Percentiles rank a stretch among this genome's conserved stretches.
phyloP scores from a whole-genome alignment of 2,113 vertebrate genomes.

The Ornithorhynchus anatinus region DNA sequence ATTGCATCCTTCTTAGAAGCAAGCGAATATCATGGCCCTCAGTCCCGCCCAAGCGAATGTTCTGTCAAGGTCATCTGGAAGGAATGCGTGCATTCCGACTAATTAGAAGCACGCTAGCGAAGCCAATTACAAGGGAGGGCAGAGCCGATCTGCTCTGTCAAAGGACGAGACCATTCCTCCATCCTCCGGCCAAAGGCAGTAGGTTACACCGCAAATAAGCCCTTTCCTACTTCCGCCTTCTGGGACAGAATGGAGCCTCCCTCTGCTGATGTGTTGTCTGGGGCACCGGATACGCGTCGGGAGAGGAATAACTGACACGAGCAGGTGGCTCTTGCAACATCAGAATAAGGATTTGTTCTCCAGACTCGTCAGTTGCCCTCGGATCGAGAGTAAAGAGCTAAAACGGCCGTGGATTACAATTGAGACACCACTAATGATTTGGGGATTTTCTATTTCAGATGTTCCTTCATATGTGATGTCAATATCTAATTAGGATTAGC shows the following conservation, averaged over 20 bases:
- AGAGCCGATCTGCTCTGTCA: not conserved
- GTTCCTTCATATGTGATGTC: not conserved
- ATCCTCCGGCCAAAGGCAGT: no score
- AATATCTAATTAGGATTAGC: no score
- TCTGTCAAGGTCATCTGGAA: slow-evolving; percentile 45
- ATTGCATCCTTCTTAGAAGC: slow-evolving; percentile 38
- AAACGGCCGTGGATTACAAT: not conserved
- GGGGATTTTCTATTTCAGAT: not conserved
- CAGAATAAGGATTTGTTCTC: not conserved
- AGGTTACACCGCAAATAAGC: no score
- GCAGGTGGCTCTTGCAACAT: not conserved
- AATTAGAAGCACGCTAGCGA: slow-evolving; percentile 24
- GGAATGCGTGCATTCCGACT: not conserved
- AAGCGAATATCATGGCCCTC: not conserved
- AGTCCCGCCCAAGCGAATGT: slow-evolving; percentile 54
- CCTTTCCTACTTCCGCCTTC: no score
- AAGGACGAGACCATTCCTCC: not conserved
- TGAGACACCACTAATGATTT: accelerated
- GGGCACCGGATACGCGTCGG: not conserved
- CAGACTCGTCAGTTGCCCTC: not conserved
- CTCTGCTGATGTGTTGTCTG: not conserved
- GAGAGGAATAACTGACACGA: not conserved
- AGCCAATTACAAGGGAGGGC: not conserved
- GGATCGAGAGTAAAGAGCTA: not conserved
- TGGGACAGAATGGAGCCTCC: not conserved